These are phyloP conservation scores for Psittacula cyanocephala DNA, from an alignment of 2,113 vertebrate species.

Conservation along the genomic window DNA sequence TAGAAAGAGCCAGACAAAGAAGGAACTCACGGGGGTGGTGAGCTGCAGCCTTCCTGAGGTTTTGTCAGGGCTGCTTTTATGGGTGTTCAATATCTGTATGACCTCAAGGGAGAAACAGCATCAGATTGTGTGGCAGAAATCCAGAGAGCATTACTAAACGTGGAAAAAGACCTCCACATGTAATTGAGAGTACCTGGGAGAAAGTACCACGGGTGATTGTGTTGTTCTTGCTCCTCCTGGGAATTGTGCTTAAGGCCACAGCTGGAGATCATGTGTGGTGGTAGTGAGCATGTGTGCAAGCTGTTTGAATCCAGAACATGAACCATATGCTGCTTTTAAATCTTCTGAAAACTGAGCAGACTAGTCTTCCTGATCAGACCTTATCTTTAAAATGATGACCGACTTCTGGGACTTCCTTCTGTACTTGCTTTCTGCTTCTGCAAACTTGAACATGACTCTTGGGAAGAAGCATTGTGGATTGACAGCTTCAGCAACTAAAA, in stretches of 20 bases:
- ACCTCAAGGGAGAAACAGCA: neutral
- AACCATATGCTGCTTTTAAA: conserved; percentile 10
- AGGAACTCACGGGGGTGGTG: neutral
- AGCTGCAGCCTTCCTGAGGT: neutral
- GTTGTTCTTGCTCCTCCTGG: neutral
- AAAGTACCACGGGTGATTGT: neutral
- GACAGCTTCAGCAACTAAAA: neutral
- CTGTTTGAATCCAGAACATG: neutral
- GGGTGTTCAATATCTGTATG: neutral
- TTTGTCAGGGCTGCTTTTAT: neutral
- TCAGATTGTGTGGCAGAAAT: neutral
- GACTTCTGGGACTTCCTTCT: neutral
- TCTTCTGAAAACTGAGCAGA: neutral
- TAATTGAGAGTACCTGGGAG: neutral
- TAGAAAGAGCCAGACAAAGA: neutral
- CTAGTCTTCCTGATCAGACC: neutral
- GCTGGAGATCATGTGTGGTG: neutral
- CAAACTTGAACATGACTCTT: neutral
- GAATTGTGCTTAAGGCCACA: neutral
- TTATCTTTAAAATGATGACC: neutral
- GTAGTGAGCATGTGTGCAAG: neutral
- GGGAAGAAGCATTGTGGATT: neutral
- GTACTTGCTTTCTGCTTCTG: neutral
- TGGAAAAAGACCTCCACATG: neutral
- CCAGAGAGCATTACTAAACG: neutral